These are phyloP conservation scores for Ophiothrix spiculata DNA, from an alignment of 35 echinoderm and acorn worm species.

Conservation along the genomic window DNA sequence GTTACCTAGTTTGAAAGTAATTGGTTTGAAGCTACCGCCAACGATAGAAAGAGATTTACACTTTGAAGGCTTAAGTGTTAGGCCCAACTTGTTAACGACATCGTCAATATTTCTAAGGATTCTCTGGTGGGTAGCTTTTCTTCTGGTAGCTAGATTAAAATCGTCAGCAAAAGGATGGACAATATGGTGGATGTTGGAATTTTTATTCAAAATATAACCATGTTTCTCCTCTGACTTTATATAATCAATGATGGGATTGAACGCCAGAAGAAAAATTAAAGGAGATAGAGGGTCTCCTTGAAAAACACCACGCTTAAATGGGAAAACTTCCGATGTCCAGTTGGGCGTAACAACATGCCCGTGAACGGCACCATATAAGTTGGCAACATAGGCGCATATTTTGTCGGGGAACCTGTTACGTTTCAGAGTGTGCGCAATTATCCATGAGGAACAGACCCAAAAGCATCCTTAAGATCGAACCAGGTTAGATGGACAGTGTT, in stretches of 20 bases:
- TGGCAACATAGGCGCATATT: too few relatives aligned
- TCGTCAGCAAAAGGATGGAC: slow-evolving; percentile 40
- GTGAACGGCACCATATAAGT: neutral
- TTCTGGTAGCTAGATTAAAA: slow-evolving; percentile 16
- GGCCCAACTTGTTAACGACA: neutral
- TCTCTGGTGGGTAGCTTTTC: slow-evolving; percentile 18
- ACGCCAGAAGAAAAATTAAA: slow-evolving; percentile 29
- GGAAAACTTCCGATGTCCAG: slow-evolving; percentile 21
- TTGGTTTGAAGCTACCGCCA: neutral
- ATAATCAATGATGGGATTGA: slow-evolving; percentile 27
- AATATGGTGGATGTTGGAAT: slow-evolving; percentile 7
- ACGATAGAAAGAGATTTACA: slow-evolving; percentile 4
- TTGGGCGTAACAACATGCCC: slow-evolving; percentile 4
- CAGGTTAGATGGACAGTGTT: too few relatives aligned
- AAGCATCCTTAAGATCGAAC: too few relatives aligned
- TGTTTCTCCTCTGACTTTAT: slow-evolving; percentile 9
- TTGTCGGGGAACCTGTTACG: neutral
- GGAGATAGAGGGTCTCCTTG: slow-evolving; percentile 41
- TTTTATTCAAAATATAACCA: neutral
- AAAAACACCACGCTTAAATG: slow-evolving; percentile 27
- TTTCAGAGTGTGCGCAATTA: neutral
- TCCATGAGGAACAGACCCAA: too few relatives aligned
- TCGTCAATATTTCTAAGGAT: neutral
- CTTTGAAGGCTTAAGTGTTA: slow-evolving; percentile 2
- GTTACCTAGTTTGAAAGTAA: neutral